Percentiles rank a stretch among this genome's conserved stretches.
These are phyloP conservation scores for Ciona savignyi DNA, from an alignment of 23 tunicate species.

Conservation along the genomic window DNA sequence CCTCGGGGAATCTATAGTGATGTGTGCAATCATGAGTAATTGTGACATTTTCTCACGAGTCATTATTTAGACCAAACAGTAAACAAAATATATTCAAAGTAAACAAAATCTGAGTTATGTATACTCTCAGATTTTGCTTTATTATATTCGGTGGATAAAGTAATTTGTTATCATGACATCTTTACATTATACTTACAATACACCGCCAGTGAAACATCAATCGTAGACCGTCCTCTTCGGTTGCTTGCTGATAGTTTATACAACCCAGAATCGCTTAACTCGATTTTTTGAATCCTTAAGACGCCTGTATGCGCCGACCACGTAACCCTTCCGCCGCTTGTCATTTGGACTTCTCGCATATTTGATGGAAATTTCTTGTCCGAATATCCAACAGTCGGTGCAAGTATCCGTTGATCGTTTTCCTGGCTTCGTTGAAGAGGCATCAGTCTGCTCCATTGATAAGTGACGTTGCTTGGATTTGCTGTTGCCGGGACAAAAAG, in stretches of 20 bases:
- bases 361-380: neutral
- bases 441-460: slow-evolving; percentile 21
- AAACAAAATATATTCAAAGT: too few species aligned
- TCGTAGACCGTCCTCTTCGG: slow-evolving; percentile 13
- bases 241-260: slow-evolving; percentile 45
- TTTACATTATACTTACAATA: slow-evolving; percentile 60
- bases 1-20: slow-evolving; percentile 59
- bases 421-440: neutral
- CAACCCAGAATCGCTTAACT: slow-evolving; percentile 40
- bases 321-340: slow-evolving; percentile 4
- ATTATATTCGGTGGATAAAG: too few species aligned
- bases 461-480: slow-evolving; percentile 50
- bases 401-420: neutral
- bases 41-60: too few species aligned
- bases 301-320: slow-evolving; percentile 18
- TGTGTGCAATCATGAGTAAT: too few species aligned
- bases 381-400: neutral
- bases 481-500: slow-evolving; percentile 19
- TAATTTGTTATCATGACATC: too few species aligned
- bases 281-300: slow-evolving; percentile 25
- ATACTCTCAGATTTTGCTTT: too few species aligned
- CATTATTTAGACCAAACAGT: too few species aligned
- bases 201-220: slow-evolving; percentile 40
- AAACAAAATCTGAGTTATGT: too few species aligned
- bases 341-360: neutral